These are phyloP conservation scores for Gryllus bimaculatus DNA, from an alignment of 1,140 invertebrate genomes.

Conservation along the genomic window DNA sequence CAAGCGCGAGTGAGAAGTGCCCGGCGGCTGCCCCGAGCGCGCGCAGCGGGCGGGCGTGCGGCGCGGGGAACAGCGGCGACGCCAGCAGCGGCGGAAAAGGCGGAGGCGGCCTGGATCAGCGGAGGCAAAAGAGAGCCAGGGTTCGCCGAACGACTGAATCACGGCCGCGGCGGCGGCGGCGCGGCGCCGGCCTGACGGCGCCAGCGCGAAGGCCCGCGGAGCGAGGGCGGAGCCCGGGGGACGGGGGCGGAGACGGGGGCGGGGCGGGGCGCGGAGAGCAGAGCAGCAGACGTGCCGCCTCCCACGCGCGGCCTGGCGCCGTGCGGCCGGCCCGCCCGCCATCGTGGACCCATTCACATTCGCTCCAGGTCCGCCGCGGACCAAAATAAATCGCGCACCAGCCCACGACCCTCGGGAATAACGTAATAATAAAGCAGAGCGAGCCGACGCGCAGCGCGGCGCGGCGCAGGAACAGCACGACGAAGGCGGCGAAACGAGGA, in stretches of 20 bases:
- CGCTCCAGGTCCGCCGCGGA: neutral
- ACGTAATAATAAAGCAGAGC: neutral
- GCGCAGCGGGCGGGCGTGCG: too few relatives aligned
- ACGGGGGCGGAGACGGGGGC: too few relatives aligned
- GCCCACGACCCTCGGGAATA: neutral
- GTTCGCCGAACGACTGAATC: neutral
- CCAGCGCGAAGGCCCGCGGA: neutral
- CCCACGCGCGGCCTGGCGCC: neutral
- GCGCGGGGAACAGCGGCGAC: too few relatives aligned
- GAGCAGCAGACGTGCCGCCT: neutral
- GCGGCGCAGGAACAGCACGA: neutral
- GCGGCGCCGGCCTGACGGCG: neutral
- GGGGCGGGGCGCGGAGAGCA: neutral
- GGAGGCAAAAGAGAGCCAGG: too few relatives aligned
- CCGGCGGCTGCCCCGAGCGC: too few relatives aligned
- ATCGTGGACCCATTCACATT: neutral
- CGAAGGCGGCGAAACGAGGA: neutral
- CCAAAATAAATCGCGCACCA: conserved; percentile 3
- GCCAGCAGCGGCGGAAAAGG: too few relatives aligned
- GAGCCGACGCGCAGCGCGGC: too few relatives aligned
- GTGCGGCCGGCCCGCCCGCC: too few relatives aligned
- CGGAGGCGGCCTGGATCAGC: too few relatives aligned
- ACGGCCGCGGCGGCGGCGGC: too few relatives aligned
- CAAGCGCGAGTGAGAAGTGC: too few relatives aligned
- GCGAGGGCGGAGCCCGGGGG: too few relatives aligned